Base-by-base conservation (phyloP, 2,113 vertebrate genomes). In the Platichthys flesus region DNA sequence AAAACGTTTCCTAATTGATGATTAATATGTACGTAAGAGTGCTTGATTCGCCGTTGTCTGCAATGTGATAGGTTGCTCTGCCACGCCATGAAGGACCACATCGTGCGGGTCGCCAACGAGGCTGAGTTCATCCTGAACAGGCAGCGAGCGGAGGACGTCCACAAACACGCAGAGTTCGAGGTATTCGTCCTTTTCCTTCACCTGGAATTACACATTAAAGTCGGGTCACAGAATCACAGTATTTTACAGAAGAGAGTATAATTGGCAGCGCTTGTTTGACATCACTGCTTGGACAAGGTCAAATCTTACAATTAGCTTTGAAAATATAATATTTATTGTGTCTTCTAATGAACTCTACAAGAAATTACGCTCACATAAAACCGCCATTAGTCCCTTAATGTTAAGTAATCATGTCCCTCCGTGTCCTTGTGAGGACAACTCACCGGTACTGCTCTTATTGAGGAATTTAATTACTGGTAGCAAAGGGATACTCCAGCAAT, bases 21-120 rank as follows among this genome's bases (percentile, higher is more conserved):
- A 47, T 67, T 1, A 59, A 24, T n/a, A 18, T 67, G 23, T 8
- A 40, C 1, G 31, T 42, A 0, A 12, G 51, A 45, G 26, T 63
- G 28, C 35, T 67, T 42, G 61, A 37, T 81, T 71, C 58, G 54
- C 12, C 20, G 70, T 63, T 58, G 16, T 84, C 26, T 69, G n/a
- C 31, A 2, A 13, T 79, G 15, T 81, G 58, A 23, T 65, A 99
- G 98, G 88, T 94, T 99, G 73, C 90, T 99, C 20, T 99, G 98
- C 88, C 98, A 99, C 61, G 97, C 98, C 70, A 99, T 99, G 98
- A 99, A 99, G 91, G 98, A 99, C 90, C 98, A 99, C 79, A 98
- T 99, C 67, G 98, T 99, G 1, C 96, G 98, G 24, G 98, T 99
- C 2, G 98, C 98, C 74, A 99, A 99, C 59, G 98, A 99, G 88